These are phyloP conservation scores for Vanacampus margaritifer DNA, from an alignment of 2,113 vertebrate genomes.

Conservation along the genomic window DNA sequence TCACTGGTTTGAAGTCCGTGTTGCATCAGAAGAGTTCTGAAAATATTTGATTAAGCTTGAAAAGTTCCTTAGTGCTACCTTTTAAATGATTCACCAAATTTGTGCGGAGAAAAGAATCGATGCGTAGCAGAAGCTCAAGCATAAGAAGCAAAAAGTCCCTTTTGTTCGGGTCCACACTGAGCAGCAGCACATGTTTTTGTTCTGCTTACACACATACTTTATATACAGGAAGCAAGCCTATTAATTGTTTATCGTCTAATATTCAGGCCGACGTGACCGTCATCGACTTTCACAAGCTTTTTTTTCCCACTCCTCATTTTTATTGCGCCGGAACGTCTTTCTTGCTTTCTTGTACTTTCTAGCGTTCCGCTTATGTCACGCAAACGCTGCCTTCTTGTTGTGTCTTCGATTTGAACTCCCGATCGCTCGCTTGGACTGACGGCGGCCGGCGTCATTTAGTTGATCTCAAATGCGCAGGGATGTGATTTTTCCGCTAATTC, in stretches of 20 bases:
- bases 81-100: slow-evolving; percentile 35
- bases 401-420: slow-evolving; percentile 34
- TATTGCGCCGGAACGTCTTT: slow-evolving; percentile 15
- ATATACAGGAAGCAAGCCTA: slow-evolving; percentile 36
- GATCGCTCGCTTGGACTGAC: slow-evolving; percentile 30
- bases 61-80: too few relatives aligned
- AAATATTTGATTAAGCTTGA: too few relatives aligned
- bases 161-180: neutral
- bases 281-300: slow-evolving; percentile 7
- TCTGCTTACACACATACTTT: slow-evolving; percentile 3
- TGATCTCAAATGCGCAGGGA: slow-evolving; percentile 34
- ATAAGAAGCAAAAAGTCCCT: too few relatives aligned
- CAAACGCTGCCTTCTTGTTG: slow-evolving; percentile 5
- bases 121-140: too few relatives aligned
- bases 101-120: slow-evolving; percentile 3
- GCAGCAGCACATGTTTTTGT: neutral
- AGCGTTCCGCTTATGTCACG: slow-evolving; percentile 4
- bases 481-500: too few relatives aligned
- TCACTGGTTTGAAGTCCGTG: too few relatives aligned
- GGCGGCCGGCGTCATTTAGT: slow-evolving; percentile 39
- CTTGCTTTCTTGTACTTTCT: slow-evolving; percentile 1
- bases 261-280: slow-evolving; percentile 35
- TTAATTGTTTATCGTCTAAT: slow-evolving; percentile 55
- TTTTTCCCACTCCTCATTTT: slow-evolving; percentile 14
- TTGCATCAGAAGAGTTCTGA: too few relatives aligned